These are phyloP conservation scores for Trichogramma dendrolimi DNA, from an alignment of 2,888 invertebrate species.

Conservation along the genomic window DNA sequence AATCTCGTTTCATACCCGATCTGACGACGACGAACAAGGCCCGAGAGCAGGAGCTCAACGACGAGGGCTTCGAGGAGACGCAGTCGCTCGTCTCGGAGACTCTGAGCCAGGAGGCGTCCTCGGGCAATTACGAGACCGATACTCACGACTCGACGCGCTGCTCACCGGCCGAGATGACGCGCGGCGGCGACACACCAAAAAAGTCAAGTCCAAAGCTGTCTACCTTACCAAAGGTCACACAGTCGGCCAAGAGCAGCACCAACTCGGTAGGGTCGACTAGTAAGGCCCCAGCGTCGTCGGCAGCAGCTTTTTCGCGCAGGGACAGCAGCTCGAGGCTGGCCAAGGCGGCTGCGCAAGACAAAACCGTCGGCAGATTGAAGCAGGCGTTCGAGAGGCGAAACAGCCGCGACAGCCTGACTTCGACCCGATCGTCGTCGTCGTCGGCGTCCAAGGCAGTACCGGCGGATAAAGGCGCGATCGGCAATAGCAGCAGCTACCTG, in stretches of 20 bases:
- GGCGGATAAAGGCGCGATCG: neutral
- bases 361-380: slow-evolving; percentile 17
- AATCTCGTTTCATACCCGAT: slow-evolving; percentile 47
- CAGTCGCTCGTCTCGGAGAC: slow-evolving; percentile 84
- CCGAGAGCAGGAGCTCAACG: slow-evolving; percentile 71
- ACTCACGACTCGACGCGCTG: slow-evolving; percentile 55
- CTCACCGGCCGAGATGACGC: slow-evolving; percentile 44
- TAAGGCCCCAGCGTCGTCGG: neutral
- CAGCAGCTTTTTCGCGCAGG: neutral
- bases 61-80: slow-evolving; percentile 88
- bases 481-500: slow-evolving; percentile 35
- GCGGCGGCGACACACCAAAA: neutral
- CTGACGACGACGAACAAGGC: slow-evolving; percentile 50
- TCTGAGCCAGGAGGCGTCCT: slow-evolving; percentile 79
- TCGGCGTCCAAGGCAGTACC: neutral
- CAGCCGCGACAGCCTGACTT: slow-evolving; percentile 9
- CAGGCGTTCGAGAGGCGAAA: slow-evolving; percentile 22
- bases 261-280: neutral
- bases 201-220: too few relatives aligned
- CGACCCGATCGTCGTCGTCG: too few relatives aligned
- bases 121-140: slow-evolving; percentile 65
- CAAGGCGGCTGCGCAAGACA: slow-evolving; percentile 1
- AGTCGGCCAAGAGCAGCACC: neutral
- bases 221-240: too few relatives aligned
- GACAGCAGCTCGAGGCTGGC: slow-evolving; percentile 2